phyloP scores from a whole-genome alignment of 2,888 invertebrate species.

The Cantharis nigra region DNA sequence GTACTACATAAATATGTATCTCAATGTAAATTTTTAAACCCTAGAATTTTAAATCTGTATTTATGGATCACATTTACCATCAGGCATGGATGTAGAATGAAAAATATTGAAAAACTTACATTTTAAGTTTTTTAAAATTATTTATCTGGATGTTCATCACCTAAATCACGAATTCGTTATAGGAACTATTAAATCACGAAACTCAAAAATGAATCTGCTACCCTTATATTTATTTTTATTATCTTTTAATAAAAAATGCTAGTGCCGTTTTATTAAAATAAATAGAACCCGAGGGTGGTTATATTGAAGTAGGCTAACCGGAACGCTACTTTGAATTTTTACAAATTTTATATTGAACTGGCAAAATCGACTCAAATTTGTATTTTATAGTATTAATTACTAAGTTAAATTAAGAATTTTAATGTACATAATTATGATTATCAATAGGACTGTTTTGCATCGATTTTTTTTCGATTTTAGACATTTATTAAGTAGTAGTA shows the following conservation, averaged over 20 bases:
- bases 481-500: not conserved
- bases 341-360: not conserved
- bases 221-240: not conserved
- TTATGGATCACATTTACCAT: too few species aligned
- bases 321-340: not conserved
- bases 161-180: too few species aligned
- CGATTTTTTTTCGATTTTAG: not conserved
- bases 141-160: not conserved
- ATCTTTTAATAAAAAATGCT: not conserved
- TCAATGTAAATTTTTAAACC: too few species aligned
- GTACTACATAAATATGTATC: too few species aligned
- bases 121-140: not conserved
- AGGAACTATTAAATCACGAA: not conserved
- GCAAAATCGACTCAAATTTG: not conserved
- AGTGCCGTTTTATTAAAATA: not conserved
- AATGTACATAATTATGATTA: not conserved
- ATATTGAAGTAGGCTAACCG: not conserved
- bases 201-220: not conserved
- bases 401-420: not conserved
- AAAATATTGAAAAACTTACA: not conserved
- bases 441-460: not conserved
- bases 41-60: too few species aligned
- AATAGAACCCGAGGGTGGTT: not conserved
- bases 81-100: not conserved
- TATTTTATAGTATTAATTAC: not conserved